Evolutionary conservation across 2,888 invertebrate species (phyloP).

Genomic region (Vannuccia rotundouncinata): DNA sequence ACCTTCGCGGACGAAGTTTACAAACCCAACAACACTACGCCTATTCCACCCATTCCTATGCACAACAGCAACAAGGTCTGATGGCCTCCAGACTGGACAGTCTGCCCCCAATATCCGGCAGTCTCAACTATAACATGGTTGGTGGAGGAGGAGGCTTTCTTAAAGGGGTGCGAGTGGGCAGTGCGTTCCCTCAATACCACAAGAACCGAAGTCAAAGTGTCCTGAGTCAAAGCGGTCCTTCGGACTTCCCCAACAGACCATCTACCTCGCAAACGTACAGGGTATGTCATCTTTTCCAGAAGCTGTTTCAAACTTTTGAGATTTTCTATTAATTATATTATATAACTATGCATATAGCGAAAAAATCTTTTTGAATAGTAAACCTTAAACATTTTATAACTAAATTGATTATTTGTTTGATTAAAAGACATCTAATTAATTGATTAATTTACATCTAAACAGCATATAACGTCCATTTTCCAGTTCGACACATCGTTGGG

Average conservation of each 20-base stretch:
- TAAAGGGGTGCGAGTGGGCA: background rate
- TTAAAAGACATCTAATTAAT: too few species aligned
- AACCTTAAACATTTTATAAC: too few species aligned
- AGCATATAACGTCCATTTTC: too few species aligned
- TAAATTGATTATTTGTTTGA: too few species aligned
- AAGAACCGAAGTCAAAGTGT: slow-evolving; percentile 9
- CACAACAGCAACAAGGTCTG: background rate
- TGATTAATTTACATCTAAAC: too few species aligned
- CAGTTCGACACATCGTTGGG: background rate
- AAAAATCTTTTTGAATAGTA: too few species aligned
- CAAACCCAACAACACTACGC: background rate
- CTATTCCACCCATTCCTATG: background rate
- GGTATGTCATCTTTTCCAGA: background rate
- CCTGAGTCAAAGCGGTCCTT: slow-evolving; percentile 4
- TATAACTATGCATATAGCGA: too few species aligned
- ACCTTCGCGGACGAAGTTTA: background rate
- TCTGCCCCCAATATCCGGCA: background rate
- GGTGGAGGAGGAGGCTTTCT: background rate
- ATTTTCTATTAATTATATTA: too few species aligned
- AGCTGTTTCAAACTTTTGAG: too few species aligned
- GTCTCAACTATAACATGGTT: background rate
- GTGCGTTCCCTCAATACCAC: slow-evolving; percentile 4
- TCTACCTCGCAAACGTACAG: background rate
- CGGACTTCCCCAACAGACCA: background rate
- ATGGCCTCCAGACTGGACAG: background rate